Evolutionary conservation across 2,113 vertebrate genomes (phyloP).

Genomic region (Tyto alba): DNA sequence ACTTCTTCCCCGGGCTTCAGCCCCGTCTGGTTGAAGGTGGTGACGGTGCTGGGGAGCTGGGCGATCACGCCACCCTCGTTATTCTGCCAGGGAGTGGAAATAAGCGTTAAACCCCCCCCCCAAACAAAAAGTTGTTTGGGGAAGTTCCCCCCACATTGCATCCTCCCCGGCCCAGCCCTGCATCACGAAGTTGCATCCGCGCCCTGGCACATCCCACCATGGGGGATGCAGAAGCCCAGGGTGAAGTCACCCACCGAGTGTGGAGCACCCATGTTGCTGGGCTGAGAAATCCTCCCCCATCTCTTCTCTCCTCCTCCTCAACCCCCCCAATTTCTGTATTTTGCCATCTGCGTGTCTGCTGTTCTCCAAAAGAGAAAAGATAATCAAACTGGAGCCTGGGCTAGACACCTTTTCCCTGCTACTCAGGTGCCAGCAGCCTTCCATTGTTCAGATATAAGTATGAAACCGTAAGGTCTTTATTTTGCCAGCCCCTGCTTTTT

Average conservation of each 20-base stretch:
- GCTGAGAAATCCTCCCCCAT: neutral
- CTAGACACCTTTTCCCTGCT: neutral
- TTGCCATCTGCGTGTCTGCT: neutral
- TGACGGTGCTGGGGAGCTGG: slow-evolving; percentile 93
- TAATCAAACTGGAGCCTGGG: neutral
- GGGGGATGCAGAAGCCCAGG: neutral
- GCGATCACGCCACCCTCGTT: slow-evolving; percentile 95
- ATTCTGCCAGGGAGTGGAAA: slow-evolving; percentile 71
- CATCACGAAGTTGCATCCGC: fast-evolving
- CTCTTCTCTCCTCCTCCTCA: neutral
- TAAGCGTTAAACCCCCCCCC: neutral
- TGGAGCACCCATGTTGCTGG: neutral
- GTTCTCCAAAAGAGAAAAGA: neutral
- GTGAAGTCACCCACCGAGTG: fast-evolving
- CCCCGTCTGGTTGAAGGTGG: slow-evolving; percentile 91
- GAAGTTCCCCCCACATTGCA: neutral
- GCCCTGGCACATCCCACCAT: neutral
- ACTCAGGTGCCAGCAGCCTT: neutral
- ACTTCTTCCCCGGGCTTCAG: slow-evolving; percentile 95
- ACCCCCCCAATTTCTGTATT: neutral
- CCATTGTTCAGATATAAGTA: neutral
- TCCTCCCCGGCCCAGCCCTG: neutral
- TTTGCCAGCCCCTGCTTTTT: neutral
- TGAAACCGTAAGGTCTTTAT: neutral
- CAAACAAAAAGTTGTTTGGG: neutral